Evolutionary conservation across 2,113 vertebrate genomes (phyloP), one percentile per base, ranked within the genome.

Genomic region (Amphiprion percula): DNA sequence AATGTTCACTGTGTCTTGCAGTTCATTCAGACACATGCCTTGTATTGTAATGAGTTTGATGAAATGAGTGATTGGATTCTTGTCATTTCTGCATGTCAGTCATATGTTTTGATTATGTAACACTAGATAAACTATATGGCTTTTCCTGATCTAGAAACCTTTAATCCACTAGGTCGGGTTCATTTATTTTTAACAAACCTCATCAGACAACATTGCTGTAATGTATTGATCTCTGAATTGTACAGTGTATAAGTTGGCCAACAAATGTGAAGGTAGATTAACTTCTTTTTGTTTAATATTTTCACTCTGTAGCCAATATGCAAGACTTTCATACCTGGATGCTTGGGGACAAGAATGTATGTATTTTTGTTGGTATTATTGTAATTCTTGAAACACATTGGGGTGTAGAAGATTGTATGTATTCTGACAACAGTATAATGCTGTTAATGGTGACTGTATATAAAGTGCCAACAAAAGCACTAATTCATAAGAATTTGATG

Each of bases 291-390:
- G 1, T 52, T 74, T 58, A 41, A 55, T 71, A 33, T 77, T 79
- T 83, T 74, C 44, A 58, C 65, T 54, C 15, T 33, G 16, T 64
- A 56, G 72, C 53, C 39, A 59, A 82, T 82, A 87, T 89, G 88
- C 87, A 87, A 90, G 63, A 82, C 41, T 84, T 74, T 86, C 55
- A 77, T 85, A 77, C 17, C 8, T 68, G 62, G 52, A 68, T 78
- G 59, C 83, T 77, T 77, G 66, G 69, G 39, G 46, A 68, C 19
- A 77, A 41, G 65, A 70, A 65, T 86, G 81, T 78, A 68, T 63
- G 68, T 1, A 37, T 56, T 58, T 60, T 76, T 69, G 28, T 41
- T 30, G 23, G 33, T 74, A 62, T 56, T 54, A 60, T 11, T 61
- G 12, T 50, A 67, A 14, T 14, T 62, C 59, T 83, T 59, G 54